Evolutionary conservation across 2,888 invertebrate species (phyloP), one percentile per base, ranked within the genome.

Genomic region (Pachycephus smyrnensis): DNA sequence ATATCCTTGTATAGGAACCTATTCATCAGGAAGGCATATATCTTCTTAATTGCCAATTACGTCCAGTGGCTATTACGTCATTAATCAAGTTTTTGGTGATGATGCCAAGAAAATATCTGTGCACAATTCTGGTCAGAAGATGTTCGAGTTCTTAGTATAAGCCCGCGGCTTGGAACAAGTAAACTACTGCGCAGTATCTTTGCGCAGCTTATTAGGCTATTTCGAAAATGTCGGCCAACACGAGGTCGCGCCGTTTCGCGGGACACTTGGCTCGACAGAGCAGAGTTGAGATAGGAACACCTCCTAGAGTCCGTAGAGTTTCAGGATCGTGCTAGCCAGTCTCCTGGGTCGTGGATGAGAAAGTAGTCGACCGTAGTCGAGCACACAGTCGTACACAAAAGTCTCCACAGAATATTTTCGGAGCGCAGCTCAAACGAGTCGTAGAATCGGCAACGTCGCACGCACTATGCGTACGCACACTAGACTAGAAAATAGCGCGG

Each of bases 401-500:
- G 71, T 71, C 71, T 71, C 71, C 69, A 68, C 23, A 32, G 33
- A 69, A 71, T 33, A 69, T 68, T 68, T 68, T 68, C 68, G 31
- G 69, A 69, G 55, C 30, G 35, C 77, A 73, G 40, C 73, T 73
- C 40, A 73, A 76, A 69, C 73, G 77, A 75, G 75, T 73, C 73
- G 73, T 30, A 36, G 32, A 82, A 71, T 75, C 69, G 83, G 83
- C 83, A 83, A 83, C 83, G 76, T 69, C 78, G 83, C 80, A 69
- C 68, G 35, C 77, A 75, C 77, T 78, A 23, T 31, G 74, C 74
- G 33, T 74, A 74, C 74, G 36, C 74, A 74, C 33, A 32, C 74
- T 35, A 6, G 71, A 71, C 32, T 71, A 33, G 37, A 32, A 74
- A 37, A 32, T 31, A 71, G 32, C 71, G 71, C 71, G 31, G 71